Evolutionary conservation across 2,113 vertebrate genomes (phyloP).

Genomic region (Prionailurus bengalensis): DNA sequence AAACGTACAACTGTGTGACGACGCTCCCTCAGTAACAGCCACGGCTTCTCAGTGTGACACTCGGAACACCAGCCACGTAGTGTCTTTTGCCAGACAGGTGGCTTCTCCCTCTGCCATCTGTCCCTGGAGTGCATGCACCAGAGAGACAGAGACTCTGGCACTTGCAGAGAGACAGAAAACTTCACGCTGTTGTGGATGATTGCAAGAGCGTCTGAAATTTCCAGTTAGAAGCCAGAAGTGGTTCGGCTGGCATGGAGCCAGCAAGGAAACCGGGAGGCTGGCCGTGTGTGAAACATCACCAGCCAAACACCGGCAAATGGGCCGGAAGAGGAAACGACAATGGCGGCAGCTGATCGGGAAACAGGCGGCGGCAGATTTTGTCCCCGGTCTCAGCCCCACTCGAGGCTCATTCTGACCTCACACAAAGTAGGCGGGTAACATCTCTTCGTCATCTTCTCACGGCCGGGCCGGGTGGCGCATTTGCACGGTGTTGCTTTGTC

Average conservation of each 20-base stretch:
- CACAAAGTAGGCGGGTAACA: too few species aligned
- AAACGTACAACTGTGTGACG: accelerated
- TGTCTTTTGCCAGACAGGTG: not conserved
- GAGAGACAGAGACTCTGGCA: not conserved
- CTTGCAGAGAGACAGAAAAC: not conserved
- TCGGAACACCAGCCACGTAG: not conserved
- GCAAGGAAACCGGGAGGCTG: too few species aligned
- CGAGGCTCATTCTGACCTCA: not conserved
- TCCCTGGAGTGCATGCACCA: not conserved
- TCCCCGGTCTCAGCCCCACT: not conserved
- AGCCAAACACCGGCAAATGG: not conserved
- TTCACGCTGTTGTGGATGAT: not conserved
- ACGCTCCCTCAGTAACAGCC: not conserved
- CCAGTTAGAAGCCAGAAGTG: not conserved
- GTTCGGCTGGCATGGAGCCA: not conserved
- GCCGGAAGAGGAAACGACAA: not conserved
- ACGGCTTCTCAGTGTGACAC: not conserved
- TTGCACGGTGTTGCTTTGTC: not conserved
- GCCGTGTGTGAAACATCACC: not conserved
- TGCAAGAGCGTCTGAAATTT: not conserved
- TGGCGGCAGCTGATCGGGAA: not conserved
- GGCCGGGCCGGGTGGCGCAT: not conserved
- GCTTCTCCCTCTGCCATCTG: constrained; percentile 20
- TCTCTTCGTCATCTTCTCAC: accelerated
- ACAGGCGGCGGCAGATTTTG: accelerated